A percentile compares a stretch with the other conserved stretches of the same genome.
These are phyloP conservation scores for Enhydra lutris DNA, from an alignment of 2,113 vertebrate genomes.

Conservation along the genomic window DNA sequence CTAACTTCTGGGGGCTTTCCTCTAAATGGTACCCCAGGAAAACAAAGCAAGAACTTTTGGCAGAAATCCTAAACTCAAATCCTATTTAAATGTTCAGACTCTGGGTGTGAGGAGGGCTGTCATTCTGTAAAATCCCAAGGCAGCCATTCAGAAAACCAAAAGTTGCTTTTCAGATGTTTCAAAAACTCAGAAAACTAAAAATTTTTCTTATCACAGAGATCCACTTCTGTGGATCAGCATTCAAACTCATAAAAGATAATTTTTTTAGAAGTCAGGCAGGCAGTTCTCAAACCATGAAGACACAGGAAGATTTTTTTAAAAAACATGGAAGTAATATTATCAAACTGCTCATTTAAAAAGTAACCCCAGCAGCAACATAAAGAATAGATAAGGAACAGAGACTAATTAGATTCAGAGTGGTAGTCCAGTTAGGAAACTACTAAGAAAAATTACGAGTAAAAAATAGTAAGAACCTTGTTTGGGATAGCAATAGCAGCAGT, in stretches of 20 bases:
- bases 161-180: not conserved
- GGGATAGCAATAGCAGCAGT: not conserved
- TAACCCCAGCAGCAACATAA: not conserved
- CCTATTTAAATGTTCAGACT: not conserved
- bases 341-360: not conserved
- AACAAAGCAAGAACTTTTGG: not conserved
- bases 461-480: not conserved
- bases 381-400: not conserved
- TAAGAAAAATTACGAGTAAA: constrained; percentile 16
- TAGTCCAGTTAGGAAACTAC: not conserved
- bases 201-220: not conserved
- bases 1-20: not conserved
- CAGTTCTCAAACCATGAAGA: not conserved
- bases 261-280: not conserved
- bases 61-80: not conserved
- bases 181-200: not conserved
- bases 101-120: not conserved
- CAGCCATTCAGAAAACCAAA: not conserved
- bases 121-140: not conserved
- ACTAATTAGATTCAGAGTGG: not conserved
- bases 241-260: not conserved
- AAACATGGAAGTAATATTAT: not conserved
- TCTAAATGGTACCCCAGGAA: not conserved
- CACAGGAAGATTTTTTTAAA: not conserved
- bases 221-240: not conserved